Percentiles rank a stretch among this genome's conserved stretches.
Evolutionary conservation across 2,888 invertebrate species (phyloP).

Genomic region (Drosophila subquinaria): DNA sequence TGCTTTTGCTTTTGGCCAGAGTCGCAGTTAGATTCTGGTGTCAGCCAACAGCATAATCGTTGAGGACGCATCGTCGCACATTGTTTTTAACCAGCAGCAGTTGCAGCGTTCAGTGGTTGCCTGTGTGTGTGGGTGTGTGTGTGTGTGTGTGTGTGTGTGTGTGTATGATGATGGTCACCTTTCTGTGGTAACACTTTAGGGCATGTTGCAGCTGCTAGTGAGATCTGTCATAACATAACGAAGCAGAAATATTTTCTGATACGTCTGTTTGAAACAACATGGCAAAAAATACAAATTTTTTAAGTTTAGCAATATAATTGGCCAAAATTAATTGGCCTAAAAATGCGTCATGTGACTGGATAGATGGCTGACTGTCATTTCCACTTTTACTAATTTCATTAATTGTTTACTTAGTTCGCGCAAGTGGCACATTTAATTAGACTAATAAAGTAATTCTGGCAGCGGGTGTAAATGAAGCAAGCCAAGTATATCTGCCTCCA

Average conservation of each 20-base stretch:
- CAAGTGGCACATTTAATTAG: constrained; percentile 78
- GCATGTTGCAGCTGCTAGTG: constrained; percentile 19
- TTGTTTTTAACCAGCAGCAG: constrained; percentile 30
- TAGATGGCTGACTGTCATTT: constrained; percentile 26
- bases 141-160: neutral
- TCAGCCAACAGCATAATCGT: constrained; percentile 59
- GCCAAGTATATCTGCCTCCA: constrained; percentile 28
- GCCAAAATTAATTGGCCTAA: neutral
- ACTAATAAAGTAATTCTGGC: constrained; percentile 78
- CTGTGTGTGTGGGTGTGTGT: neutral
- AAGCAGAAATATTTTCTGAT: constrained; percentile 12
- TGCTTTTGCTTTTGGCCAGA: constrained; percentile 5
- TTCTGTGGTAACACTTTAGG: constrained; percentile 20
- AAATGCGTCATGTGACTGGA: neutral
- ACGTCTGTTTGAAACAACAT: constrained; percentile 23
- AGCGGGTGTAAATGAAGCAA: constrained; percentile 59
- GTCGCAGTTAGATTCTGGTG: constrained; percentile 39
- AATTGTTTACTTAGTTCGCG: constrained; percentile 69
- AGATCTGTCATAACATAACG: neutral
- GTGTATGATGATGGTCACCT: constrained; percentile 2
- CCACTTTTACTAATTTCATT: constrained; percentile 72
- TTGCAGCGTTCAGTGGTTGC: neutral
- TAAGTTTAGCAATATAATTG: neutral
- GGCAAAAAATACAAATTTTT: neutral
- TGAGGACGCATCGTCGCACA: constrained; percentile 52